Conservation (phyloP, 1,140 invertebrate species). For the Lepidurus arcticus region DNA sequence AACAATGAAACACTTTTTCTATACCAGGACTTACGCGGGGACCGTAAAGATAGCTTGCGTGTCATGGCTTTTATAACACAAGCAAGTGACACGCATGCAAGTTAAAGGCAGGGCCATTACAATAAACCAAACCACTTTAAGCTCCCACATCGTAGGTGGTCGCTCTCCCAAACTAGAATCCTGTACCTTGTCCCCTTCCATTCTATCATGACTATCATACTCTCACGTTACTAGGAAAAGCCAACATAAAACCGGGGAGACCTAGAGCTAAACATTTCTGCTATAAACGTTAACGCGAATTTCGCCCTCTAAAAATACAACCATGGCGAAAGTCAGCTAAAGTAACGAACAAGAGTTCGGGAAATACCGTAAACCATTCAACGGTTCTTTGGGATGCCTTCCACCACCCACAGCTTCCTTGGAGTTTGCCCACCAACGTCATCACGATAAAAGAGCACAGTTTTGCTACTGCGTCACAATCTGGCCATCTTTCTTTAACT, state of each 20-base stretch:
- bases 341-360: not conserved
- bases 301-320: not conserved
- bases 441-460: not conserved
- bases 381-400: not conserved
- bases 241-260: too few relatives aligned
- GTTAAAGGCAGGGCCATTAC: not conserved
- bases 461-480: not conserved
- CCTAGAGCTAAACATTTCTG: too few relatives aligned
- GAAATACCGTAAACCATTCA: not conserved
- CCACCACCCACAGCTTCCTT: not conserved
- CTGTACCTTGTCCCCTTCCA: not conserved
- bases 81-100: conserved; percentile 4
- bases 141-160: not conserved
- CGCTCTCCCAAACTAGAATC: not conserved
- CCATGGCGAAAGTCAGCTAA: not conserved
- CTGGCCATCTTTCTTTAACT: not conserved
- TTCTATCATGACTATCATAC: too few relatives aligned
- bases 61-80: not conserved
- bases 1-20: not conserved
- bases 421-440: not conserved
- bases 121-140: not conserved
- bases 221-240: too few relatives aligned
- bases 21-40: not conserved
- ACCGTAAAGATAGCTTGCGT: conserved; percentile 6
- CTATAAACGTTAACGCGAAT: too few relatives aligned